Evolutionary conservation across 1,140 invertebrate genomes (phyloP).

Genomic region (Nixonia krombeini): DNA sequence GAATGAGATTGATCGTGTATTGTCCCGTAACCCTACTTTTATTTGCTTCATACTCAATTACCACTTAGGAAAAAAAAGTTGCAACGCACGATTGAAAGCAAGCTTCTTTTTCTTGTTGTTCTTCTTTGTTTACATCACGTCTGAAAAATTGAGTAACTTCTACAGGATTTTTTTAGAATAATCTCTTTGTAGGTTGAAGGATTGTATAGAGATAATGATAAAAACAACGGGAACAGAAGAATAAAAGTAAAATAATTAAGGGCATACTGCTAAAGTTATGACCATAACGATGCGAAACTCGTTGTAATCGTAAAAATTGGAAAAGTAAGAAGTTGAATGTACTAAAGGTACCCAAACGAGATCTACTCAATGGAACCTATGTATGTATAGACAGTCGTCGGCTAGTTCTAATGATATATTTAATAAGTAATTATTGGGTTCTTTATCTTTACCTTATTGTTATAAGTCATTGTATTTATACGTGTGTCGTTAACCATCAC

Average conservation of each 20-base stretch:
- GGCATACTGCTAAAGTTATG: slow-evolving; percentile 7
- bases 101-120: background rate
- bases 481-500: slow-evolving; percentile 54
- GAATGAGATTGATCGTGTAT: slow-evolving; percentile 23
- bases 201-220: slow-evolving; percentile 4
- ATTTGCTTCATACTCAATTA: background rate
- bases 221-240: slow-evolving; percentile 16
- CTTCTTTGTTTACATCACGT: background rate
- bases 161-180: background rate
- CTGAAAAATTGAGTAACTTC: background rate
- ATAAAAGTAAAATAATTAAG: background rate
- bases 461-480: slow-evolving; percentile 58
- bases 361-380: slow-evolving; percentile 42
- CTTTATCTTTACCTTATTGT: slow-evolving; percentile 39
- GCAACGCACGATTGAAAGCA: background rate
- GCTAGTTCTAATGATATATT: slow-evolving; percentile 69
- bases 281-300: slow-evolving; percentile 43
- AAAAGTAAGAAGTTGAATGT: slow-evolving; percentile 34
- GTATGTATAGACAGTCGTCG: slow-evolving; percentile 57
- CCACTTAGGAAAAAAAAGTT: slow-evolving; percentile 5
- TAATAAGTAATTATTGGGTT: slow-evolving; percentile 61
- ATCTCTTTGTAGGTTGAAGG: background rate
- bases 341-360: slow-evolving; percentile 34
- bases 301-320: slow-evolving; percentile 19
- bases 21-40: slow-evolving; percentile 6